These are phyloP conservation scores for Streblospio benedicti DNA, from an alignment of 1,140 invertebrate species.

Conservation along the genomic window DNA sequence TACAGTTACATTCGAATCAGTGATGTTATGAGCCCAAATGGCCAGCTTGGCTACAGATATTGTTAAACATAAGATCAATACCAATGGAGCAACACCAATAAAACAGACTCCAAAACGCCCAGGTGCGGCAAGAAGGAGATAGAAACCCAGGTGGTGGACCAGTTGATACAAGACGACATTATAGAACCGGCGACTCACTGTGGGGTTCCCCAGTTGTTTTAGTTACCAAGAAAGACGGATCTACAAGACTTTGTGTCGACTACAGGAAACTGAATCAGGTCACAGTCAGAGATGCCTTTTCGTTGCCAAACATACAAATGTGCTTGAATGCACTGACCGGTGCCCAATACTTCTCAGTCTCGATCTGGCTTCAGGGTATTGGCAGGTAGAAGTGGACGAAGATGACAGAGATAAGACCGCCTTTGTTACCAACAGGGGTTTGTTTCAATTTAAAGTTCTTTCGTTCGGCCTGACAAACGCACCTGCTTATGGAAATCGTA, in stretches of 20 bases:
- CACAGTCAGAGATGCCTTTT: conserved; percentile 21
- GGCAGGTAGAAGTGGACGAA: conserved; percentile 41
- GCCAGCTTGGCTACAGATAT: conserved; percentile 14
- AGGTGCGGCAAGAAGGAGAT: conserved; percentile 1
- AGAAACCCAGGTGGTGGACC: background rate
- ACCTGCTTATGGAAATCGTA: conserved; percentile 11
- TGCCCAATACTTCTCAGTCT: conserved; percentile 21
- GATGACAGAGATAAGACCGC: conserved; percentile 38
- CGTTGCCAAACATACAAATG: conserved; percentile 32
- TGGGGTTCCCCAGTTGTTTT: conserved; percentile 33
- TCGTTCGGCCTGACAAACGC: conserved; percentile 29
- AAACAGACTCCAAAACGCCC: conserved; percentile 10
- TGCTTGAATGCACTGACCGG: conserved; percentile 19
- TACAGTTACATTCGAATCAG: no score
- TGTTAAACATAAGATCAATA: conserved; percentile 16
- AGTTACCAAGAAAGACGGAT: conserved; percentile 25
- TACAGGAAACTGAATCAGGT: conserved; percentile 28
- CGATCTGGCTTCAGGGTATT: conserved; percentile 30
- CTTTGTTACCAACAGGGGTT: conserved; percentile 16
- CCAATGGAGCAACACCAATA: conserved; percentile 8
- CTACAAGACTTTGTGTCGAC: conserved; percentile 28
- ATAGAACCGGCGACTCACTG: conserved; percentile 18
- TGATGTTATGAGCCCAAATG: conserved; percentile 11
- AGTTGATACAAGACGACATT: no score
- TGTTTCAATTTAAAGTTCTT: conserved; percentile 22